A percentile compares a stretch with the other conserved stretches of the same genome.
These are phyloP conservation scores for Craterocephalus amniculus DNA, from an alignment of 2,797 vertebrate genomes.

Conservation along the genomic window DNA sequence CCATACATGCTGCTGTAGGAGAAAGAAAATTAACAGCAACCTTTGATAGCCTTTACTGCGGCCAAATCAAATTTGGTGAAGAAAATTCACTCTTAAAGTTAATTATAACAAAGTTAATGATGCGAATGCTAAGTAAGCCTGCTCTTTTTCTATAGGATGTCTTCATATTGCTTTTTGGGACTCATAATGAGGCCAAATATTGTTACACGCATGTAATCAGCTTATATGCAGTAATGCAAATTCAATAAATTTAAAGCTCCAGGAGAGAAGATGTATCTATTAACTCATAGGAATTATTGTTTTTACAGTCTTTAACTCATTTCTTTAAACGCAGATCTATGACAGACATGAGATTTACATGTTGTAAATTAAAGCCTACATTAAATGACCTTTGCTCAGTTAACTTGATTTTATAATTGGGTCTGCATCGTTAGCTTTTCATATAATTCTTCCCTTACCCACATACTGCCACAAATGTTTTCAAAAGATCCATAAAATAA, in stretches of 20 bases:
- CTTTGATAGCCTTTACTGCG: constrained; percentile 69
- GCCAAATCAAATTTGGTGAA: constrained; percentile 54
- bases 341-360: constrained; percentile 26
- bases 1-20: constrained; percentile 33
- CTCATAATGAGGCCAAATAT: constrained; percentile 64
- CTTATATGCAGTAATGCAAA: constrained; percentile 36
- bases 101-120: constrained; percentile 74
- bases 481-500: constrained; percentile 71
- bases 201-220: constrained; percentile 53
- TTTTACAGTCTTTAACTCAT: constrained; percentile 4
- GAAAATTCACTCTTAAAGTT: constrained; percentile 67
- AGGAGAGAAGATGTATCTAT: constrained; percentile 20
- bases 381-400: no score
- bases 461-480: constrained; percentile 65
- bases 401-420: constrained; percentile 72
- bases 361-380: constrained; percentile 52
- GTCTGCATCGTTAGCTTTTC: constrained; percentile 54
- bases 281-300: constrained; percentile 25
- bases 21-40: constrained; percentile 70
- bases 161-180: constrained; percentile 56
- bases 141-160: constrained; percentile 66
- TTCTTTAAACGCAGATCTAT: constrained; percentile 28
- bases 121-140: constrained; percentile 63
- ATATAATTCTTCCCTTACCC: constrained; percentile 64
- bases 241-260: constrained; percentile 33